These are phyloP conservation scores for Dendrophyllia cribrosa DNA, from an alignment of 64 coral and sea anemone genomes.

Conservation along the genomic window DNA sequence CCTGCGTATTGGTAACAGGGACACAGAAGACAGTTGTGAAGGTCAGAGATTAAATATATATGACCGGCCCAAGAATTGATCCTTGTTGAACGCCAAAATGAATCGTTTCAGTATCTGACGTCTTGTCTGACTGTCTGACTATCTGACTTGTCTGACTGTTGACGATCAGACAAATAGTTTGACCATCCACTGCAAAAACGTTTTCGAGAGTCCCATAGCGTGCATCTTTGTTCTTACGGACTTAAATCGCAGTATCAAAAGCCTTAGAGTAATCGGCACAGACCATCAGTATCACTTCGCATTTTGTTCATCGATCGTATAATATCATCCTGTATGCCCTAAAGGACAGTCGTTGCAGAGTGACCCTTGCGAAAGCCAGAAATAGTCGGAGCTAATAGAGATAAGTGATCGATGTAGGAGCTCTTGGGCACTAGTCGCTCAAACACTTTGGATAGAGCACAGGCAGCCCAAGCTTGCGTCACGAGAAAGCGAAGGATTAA, in stretches of 20 bases:
- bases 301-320: constrained; percentile 10
- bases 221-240: neutral
- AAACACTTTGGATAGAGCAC: constrained; percentile 47
- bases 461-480: too few species aligned
- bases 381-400: neutral
- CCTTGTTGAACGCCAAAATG: neutral
- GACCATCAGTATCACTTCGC: constrained; percentile 30
- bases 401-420: neutral
- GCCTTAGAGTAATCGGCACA: constrained; percentile 51
- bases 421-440: constrained; percentile 32
- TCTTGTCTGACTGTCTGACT: too few species aligned
- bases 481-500: too few species aligned
- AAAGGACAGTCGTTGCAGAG: constrained; percentile 19
- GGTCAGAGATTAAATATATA: neutral
- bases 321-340: constrained; percentile 31
- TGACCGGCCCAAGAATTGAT: neutral
- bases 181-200: neutral
- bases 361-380: constrained; percentile 34
- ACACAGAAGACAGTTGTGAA: neutral
- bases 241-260: constrained; percentile 23
- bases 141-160: neutral
- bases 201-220: neutral
- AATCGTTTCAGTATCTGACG: neutral
- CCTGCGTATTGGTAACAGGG: neutral
- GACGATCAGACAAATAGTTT: neutral